Evolutionary conservation across 1,140 invertebrate genomes (phyloP), one percentile per base, ranked within the genome.

Genomic region (Geopemphigus sp.): DNA sequence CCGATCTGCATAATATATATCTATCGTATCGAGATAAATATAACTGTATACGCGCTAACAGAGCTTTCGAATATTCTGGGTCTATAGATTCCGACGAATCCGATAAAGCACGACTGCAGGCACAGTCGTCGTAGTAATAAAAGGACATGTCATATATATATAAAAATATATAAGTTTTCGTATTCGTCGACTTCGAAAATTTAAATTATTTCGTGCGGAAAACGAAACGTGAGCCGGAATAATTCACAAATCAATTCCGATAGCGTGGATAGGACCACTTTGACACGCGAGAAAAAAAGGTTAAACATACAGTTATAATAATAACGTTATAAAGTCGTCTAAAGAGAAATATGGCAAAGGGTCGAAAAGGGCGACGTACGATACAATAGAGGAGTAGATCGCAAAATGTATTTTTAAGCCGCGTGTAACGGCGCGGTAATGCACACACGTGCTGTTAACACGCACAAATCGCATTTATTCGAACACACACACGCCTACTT

Each of bases 141-240:
- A 10, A 59, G 22, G 26, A 17, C 26, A 61, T 11, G 11, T 26
- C 22, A 3, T 8, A 39, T 39, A 12, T 59, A 59, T 50, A 50
- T 6, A 50, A 50, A 8, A 50, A 50, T 0, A 32, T 22, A 64
- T 39, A n/a, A 11, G 32, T 32, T 66, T 66, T 22, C 63, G 68
- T 70, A 26, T 70, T 24, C 10, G 22, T 17, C 19, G 47, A 73
- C 53, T 56, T 73, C 17, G 53, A 53, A 56, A 73, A 73, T 73
- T 56, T 19, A 73, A 73, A 73, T 73, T 39, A 73, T 56, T 32
- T 56, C 70, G 70, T 73, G 70, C 29, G 70, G 22, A 29, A 54
- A 73, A 54, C 26, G 50, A 57, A 73, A 73, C 70, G 70, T 73
- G 70, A 73, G 70, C 22, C 29, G 53, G 70, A 73, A 73, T 68